Evolutionary conservation across 2,797 vertebrate species (phyloP).

Genomic region (Sphaeramia orbicularis): DNA sequence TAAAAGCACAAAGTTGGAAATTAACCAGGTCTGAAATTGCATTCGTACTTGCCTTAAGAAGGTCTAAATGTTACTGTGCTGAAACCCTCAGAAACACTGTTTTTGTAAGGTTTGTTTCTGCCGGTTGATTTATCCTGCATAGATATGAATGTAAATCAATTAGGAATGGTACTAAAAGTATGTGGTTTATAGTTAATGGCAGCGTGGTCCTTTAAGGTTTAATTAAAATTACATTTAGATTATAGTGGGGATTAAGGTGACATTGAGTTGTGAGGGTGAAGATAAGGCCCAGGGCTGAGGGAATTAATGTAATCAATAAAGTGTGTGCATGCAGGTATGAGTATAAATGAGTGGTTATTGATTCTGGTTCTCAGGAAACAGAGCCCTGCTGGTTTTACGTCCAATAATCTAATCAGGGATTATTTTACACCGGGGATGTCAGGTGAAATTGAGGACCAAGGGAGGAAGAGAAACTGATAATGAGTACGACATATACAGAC

Average conservation of each 20-base stretch:
- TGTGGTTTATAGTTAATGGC: slow-evolving; percentile 10
- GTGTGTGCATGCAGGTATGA: slow-evolving; percentile 37
- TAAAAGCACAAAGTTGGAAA: too few species aligned
- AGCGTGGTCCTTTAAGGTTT: slow-evolving; percentile 30
- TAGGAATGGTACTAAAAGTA: slow-evolving; percentile 1
- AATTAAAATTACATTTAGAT: slow-evolving; percentile 46
- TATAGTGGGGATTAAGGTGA: slow-evolving; percentile 15
- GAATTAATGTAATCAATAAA: slow-evolving; percentile 41
- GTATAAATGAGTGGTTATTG: slow-evolving; percentile 51
- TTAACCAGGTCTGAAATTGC: too few species aligned
- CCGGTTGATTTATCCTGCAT: slow-evolving; percentile 3
- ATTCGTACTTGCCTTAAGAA: too few species aligned
- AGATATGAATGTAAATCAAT: slow-evolving; percentile 12
- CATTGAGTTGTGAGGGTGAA: slow-evolving; percentile 19
- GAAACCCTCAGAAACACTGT: too few species aligned
- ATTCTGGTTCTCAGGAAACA: slow-evolving; percentile 39
- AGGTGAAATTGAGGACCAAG: slow-evolving; percentile 5
- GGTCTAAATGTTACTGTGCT: too few species aligned
- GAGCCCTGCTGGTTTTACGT: slow-evolving; percentile 41
- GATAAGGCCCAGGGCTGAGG: slow-evolving; percentile 25
- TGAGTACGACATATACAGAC: neutral
- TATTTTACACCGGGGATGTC: slow-evolving; percentile 44
- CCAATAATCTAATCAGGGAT: slow-evolving; percentile 40
- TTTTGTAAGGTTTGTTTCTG: neutral
- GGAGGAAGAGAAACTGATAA: neutral